These are phyloP conservation scores for Plusia festucae DNA, from an alignment of 2,888 invertebrate species.

Conservation along the genomic window DNA sequence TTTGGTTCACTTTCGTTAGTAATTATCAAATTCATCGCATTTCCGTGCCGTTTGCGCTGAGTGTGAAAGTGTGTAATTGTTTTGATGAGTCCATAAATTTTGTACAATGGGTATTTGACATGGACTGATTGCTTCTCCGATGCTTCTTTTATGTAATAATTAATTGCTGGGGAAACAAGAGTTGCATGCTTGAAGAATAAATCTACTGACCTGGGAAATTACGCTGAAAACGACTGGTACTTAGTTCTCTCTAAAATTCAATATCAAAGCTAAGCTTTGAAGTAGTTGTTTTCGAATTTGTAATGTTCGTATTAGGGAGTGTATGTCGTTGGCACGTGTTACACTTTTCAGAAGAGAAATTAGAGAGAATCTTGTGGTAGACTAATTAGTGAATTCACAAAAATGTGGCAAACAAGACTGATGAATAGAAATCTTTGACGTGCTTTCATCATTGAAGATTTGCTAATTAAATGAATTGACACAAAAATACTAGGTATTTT, in stretches of 20 bases:
- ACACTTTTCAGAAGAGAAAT: constrained; percentile 1
- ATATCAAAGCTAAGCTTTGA: no score
- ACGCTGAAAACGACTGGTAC: no score
- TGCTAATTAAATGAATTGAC: background rate
- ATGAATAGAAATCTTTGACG: background rate
- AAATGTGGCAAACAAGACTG: constrained; percentile 1
- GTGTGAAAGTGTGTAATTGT: constrained; percentile 73
- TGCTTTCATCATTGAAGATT: background rate
- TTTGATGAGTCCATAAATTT: constrained; percentile 51
- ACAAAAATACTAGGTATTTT: no score
- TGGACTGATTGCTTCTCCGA: constrained; percentile 54
- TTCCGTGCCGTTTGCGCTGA: constrained; percentile 61
- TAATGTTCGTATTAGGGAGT: no score
- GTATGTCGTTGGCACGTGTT: background rate
- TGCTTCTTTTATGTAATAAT: constrained; percentile 50
- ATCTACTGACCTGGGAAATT: no score
- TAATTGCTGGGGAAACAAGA: constrained; percentile 14
- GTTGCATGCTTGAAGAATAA: background rate
- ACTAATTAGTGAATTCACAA: background rate
- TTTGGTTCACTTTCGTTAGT: constrained; percentile 57
- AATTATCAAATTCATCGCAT: constrained; percentile 63
- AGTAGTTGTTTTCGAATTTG: no score
- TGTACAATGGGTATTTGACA: constrained; percentile 65
- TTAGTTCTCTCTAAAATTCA: no score
- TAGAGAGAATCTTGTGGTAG: background rate